Conservation (phyloP, 2,888 invertebrate species). For the Eustalomyia histrio region DNA sequence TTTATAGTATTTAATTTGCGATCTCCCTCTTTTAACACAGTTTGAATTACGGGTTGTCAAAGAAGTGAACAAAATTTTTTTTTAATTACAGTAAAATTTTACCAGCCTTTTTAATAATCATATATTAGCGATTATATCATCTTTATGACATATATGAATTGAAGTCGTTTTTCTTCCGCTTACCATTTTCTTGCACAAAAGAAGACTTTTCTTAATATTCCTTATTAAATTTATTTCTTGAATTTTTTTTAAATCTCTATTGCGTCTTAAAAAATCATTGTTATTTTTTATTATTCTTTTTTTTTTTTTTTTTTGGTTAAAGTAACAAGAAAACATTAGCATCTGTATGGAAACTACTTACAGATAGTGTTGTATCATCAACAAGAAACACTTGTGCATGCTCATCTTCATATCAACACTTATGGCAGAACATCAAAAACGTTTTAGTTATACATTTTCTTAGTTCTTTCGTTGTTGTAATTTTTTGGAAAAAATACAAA, state of each 20-base stretch:
- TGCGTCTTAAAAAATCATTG: neutral
- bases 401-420: constrained; percentile 40
- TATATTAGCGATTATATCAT: too few species aligned
- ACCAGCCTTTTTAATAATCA: too few species aligned
- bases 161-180: too few species aligned
- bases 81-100: too few species aligned
- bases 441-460: constrained; percentile 54
- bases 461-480: neutral
- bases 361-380: neutral
- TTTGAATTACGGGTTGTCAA: too few species aligned
- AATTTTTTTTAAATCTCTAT: neutral
- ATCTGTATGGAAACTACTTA: neutral
- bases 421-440: constrained; percentile 56
- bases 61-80: too few species aligned
- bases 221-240: neutral
- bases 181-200: too few species aligned
- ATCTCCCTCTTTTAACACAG: too few species aligned
- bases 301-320: constrained; percentile 1
- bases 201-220: too few species aligned
- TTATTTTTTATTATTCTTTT: neutral
- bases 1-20: too few species aligned
- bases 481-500: neutral
- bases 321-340: neutral
- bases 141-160: too few species aligned
- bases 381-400: neutral